Evolutionary conservation across 1,140 invertebrate genomes (phyloP).

Genomic region (Drosophila trapezifrons): DNA sequence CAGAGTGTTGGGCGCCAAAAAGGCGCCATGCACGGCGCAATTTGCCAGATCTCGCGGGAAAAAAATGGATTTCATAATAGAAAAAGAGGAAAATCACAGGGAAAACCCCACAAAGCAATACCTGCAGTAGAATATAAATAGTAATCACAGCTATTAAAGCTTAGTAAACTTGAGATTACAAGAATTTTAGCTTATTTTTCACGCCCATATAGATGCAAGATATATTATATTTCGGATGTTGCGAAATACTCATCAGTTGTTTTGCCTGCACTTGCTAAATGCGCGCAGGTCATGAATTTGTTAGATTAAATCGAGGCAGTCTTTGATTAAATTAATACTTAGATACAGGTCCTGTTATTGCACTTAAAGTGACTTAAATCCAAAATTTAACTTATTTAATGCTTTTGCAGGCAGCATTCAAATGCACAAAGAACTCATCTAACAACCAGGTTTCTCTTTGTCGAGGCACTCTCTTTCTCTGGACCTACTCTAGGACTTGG

Average conservation of each 20-base stretch:
- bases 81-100: conserved; percentile 17
- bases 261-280: background rate
- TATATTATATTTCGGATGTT: background rate
- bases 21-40: conserved; percentile 58
- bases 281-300: too few species aligned
- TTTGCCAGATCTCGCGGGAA: conserved; percentile 41
- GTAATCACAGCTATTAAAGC: background rate
- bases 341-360: too few species aligned
- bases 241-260: background rate
- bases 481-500: background rate
- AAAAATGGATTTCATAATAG: conserved; percentile 40
- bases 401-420: too few species aligned
- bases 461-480: background rate
- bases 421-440: too few species aligned
- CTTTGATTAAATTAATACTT: too few species aligned
- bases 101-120: conserved; percentile 13
- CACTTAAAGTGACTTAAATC: too few species aligned
- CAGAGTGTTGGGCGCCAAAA: conserved; percentile 58
- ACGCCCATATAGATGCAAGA: background rate
- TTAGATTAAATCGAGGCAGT: too few species aligned
- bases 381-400: too few species aligned
- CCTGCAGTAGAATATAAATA: background rate
- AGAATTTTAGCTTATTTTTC: background rate
- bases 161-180: conserved; percentile 4
- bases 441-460: too few species aligned